Percentiles rank a stretch among this genome's conserved stretches.
These are phyloP conservation scores for Vulpes ferrilata DNA, from an alignment of 2,113 vertebrate genomes.

Conservation along the genomic window DNA sequence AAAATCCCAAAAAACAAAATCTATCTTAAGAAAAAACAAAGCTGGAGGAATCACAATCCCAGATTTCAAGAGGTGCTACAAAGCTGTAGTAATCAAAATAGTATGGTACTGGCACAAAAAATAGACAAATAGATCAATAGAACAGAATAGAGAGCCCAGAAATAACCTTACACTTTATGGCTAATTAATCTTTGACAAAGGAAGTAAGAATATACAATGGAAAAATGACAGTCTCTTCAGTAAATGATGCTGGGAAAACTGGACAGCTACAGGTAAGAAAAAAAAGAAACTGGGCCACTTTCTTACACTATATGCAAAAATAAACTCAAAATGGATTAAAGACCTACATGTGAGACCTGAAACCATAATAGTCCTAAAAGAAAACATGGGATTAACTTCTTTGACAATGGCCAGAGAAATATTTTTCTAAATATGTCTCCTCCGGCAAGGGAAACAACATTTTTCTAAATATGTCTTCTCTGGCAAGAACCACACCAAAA, in stretches of 20 bases:
- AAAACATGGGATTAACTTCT: background rate
- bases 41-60: background rate
- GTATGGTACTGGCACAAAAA: background rate
- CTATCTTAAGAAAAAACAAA: background rate
- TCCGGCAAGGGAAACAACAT: background rate
- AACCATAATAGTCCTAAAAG: background rate
- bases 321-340: background rate
- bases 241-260: no score
- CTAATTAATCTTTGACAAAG: background rate
- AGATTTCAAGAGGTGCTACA: background rate
- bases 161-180: background rate
- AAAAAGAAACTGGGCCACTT: no score
- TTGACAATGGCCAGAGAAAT: background rate
- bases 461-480: background rate
- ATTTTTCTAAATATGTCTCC: background rate
- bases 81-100: background rate
- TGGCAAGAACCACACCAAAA: background rate
- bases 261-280: no score
- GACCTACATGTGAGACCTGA: background rate
- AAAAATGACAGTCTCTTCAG: background rate
- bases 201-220: background rate
- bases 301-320: no score
- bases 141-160: background rate
- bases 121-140: background rate
- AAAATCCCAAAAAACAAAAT: background rate